These are phyloP conservation scores for Barbus barbus DNA, from an alignment of 2,113 vertebrate genomes.

Conservation along the genomic window DNA sequence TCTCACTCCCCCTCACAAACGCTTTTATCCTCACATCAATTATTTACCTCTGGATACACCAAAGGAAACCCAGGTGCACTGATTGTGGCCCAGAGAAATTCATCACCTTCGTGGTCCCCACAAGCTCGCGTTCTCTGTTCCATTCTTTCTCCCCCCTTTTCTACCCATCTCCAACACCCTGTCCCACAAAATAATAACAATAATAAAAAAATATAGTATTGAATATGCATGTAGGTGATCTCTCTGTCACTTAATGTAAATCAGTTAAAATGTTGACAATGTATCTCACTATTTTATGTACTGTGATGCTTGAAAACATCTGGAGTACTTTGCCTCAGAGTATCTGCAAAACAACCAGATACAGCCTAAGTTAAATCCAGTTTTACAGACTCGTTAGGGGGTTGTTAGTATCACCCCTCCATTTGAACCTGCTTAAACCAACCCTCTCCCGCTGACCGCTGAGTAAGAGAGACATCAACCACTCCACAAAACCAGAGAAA, in stretches of 20 bases:
- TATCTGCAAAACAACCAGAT: not conserved
- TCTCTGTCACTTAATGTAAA: not conserved
- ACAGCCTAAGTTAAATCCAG: not conserved
- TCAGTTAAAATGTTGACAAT: not conserved
- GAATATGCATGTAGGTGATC: slow-evolving; percentile 41
- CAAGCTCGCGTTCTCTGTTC: slow-evolving; percentile 36
- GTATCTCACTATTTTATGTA: not conserved
- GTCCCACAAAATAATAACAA: slow-evolving; percentile 6
- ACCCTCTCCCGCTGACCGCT: slow-evolving; percentile 61
- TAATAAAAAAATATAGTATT: not conserved
- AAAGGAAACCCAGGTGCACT: slow-evolving; percentile 76
- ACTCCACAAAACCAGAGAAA: slow-evolving; percentile 67
- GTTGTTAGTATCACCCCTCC: slow-evolving; percentile 1
- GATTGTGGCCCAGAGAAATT: slow-evolving; percentile 76
- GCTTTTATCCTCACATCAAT: slow-evolving; percentile 81
- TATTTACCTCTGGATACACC: slow-evolving; percentile 80
- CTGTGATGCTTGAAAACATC: not conserved
- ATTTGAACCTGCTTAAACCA: slow-evolving; percentile 59
- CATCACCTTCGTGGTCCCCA: slow-evolving; percentile 59
- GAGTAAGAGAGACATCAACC: slow-evolving; percentile 73
- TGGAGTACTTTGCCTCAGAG: not conserved
- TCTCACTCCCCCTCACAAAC: slow-evolving; percentile 72
- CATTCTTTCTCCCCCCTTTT: not conserved
- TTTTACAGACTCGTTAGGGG: not conserved
- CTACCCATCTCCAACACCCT: slow-evolving; percentile 25